A percentile compares a stretch with the other conserved stretches of the same genome.
phyloP scores from a whole-genome alignment of 2,888 invertebrate genomes.

The Xanthostigma xanthostigma region DNA sequence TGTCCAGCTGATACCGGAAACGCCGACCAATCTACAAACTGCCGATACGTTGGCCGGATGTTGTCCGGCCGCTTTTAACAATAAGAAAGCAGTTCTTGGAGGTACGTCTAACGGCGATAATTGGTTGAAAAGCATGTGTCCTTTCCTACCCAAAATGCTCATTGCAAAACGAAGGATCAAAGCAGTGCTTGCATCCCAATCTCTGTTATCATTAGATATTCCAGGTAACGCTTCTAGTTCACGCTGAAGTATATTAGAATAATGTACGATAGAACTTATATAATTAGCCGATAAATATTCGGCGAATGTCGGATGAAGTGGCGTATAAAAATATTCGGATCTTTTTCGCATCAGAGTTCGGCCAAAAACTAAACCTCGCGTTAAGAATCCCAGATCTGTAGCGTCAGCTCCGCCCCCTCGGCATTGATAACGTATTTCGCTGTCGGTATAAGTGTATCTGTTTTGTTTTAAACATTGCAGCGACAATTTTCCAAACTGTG shows the following conservation, averaged over 20 bases:
- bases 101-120: conserved; percentile 35
- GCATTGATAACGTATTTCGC: conserved; percentile 31
- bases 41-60: conserved; percentile 35
- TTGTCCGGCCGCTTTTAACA: conserved; percentile 36
- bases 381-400: conserved; percentile 30
- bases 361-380: conserved; percentile 28
- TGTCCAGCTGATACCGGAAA: conserved; percentile 25
- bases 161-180: conserved; percentile 33
- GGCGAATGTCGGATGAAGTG: conserved; percentile 33
- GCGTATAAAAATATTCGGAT: conserved; percentile 27
- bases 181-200: conserved; percentile 16
- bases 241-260: conserved; percentile 32
- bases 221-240: conserved; percentile 36
- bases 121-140: conserved; percentile 32
- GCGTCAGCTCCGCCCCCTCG: conserved; percentile 28
- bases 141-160: conserved; percentile 34
- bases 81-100: conserved; percentile 33
- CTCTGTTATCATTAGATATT: conserved; percentile 16
- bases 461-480: conserved; percentile 32
- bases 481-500: conserved; percentile 36
- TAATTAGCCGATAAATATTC: conserved; percentile 40
- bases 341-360: conserved; percentile 27
- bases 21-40: conserved; percentile 33
- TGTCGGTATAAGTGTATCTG: conserved; percentile 31
- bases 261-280: conserved; percentile 34